Conservation (phyloP, 37 sponge, comb jelly and placozoan genomes). For the Eunapius fragilis region DNA sequence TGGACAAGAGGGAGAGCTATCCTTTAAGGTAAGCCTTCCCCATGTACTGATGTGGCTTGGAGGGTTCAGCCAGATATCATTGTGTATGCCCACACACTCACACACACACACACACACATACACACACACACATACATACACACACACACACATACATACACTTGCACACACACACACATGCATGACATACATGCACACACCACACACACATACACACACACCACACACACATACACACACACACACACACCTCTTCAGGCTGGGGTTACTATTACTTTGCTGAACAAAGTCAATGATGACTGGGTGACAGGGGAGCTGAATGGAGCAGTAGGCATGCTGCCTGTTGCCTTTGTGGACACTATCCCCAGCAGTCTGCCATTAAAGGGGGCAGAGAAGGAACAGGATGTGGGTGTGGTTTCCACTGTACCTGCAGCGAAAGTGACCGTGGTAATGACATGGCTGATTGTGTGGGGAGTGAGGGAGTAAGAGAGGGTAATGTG, state of each 20-base stretch:
- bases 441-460: conserved; percentile 29
- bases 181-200: neutral
- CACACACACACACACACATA: neutral
- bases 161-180: conserved; percentile 15
- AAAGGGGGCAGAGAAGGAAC: neutral
- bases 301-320: conserved; percentile 57
- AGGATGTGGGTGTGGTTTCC: neutral
- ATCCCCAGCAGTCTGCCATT: conserved; percentile 20
- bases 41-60: neutral
- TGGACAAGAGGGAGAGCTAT: conserved; percentile 78
- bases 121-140: conserved; percentile 1
- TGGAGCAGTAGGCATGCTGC: conserved; percentile 53
- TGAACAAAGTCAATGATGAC: conserved; percentile 45
- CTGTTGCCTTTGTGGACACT: conserved; percentile 50
- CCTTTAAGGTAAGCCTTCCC: conserved; percentile 60
- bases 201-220: conserved; percentile 20
- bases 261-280: conserved; percentile 48
- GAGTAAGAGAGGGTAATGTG: too few relatives aligned
- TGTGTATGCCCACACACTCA: neutral
- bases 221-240: neutral
- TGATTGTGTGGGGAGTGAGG: too few relatives aligned
- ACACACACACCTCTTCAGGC: conserved; percentile 10
- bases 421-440: conserved; percentile 22
- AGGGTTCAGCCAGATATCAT: neutral
- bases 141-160: conserved; percentile 15